A percentile compares a stretch with the other conserved stretches of the same genome.
Conservation (phyloP, 2,888 invertebrate species). For the Aelia acuminata region DNA sequence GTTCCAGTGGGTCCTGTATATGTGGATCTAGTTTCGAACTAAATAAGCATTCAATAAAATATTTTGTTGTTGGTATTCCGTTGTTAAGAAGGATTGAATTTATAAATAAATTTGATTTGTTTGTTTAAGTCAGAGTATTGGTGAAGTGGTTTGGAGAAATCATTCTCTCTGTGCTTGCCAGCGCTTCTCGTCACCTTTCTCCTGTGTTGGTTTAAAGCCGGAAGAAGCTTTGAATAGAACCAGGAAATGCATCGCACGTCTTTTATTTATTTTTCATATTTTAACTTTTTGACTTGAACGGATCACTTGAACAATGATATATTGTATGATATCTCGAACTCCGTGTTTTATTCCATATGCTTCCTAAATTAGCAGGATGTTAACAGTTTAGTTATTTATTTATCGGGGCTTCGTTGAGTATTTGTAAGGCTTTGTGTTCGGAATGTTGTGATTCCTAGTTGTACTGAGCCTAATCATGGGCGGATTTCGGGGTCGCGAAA, state of each 20-base stretch:
- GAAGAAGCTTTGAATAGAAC: background rate
- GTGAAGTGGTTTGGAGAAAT: slow-evolving; percentile 14
- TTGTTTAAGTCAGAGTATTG: background rate
- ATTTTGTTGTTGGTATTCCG: background rate
- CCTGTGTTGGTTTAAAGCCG: slow-evolving; percentile 14
- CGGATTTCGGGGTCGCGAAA: too few relatives aligned
- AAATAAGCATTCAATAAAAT: background rate
- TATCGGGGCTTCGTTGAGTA: too few relatives aligned
- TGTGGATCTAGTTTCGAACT: background rate
- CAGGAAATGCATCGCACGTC: background rate
- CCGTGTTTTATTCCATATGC: too few relatives aligned
- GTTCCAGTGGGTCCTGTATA: background rate
- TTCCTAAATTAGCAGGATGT: too few relatives aligned
- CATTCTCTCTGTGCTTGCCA: slow-evolving; percentile 1
- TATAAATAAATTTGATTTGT: background rate
- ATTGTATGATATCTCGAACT: too few relatives aligned
- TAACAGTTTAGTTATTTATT: too few relatives aligned
- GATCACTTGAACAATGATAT: background rate
- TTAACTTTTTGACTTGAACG: background rate
- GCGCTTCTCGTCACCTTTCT: slow-evolving; percentile 5
- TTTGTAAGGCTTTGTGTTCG: too few relatives aligned
- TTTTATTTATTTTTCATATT: background rate
- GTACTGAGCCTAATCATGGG: too few relatives aligned
- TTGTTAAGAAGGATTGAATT: background rate
- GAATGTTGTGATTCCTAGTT: too few relatives aligned